phyloP scores from a whole-genome alignment of 2,113 vertebrate species.

The Protobothrops mucrosquamatus region DNA sequence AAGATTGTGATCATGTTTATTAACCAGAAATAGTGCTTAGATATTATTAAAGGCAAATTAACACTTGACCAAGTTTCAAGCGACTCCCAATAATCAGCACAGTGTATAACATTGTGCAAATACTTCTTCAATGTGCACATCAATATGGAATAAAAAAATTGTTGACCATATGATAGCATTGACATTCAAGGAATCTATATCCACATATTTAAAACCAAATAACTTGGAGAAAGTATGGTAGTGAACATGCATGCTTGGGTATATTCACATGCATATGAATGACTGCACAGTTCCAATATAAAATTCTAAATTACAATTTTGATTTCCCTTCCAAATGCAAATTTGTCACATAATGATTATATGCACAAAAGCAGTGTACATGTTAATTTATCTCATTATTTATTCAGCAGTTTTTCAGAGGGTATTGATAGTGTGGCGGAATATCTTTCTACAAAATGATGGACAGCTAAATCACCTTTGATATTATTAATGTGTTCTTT shows the following conservation, averaged over 20 bases:
- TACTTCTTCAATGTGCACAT: neutral
- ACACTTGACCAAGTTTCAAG: neutral
- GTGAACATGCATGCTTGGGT: neutral
- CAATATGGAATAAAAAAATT: neutral
- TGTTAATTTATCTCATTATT: neutral
- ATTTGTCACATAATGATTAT: neutral
- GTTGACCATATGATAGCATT: neutral
- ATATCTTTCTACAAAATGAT: neutral
- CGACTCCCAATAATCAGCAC: neutral
- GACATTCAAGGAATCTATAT: neutral
- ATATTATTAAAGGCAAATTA: conserved; percentile 58
- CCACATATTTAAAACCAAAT: neutral
- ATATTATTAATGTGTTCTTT: neutral
- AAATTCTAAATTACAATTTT: neutral
- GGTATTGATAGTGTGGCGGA: neutral
- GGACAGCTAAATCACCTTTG: neutral
- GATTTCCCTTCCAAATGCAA: neutral
- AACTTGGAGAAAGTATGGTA: neutral
- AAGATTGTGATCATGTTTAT: conserved; percentile 15
- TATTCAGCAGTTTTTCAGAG: neutral
- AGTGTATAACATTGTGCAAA: neutral
- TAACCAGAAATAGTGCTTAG: conserved; percentile 62
- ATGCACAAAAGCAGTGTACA: neutral
- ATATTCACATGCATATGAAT: neutral
- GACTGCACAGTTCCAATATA: neutral